These are phyloP conservation scores for Syngnathoides biaculeatus DNA, from an alignment of 2,113 vertebrate genomes.

Conservation along the genomic window DNA sequence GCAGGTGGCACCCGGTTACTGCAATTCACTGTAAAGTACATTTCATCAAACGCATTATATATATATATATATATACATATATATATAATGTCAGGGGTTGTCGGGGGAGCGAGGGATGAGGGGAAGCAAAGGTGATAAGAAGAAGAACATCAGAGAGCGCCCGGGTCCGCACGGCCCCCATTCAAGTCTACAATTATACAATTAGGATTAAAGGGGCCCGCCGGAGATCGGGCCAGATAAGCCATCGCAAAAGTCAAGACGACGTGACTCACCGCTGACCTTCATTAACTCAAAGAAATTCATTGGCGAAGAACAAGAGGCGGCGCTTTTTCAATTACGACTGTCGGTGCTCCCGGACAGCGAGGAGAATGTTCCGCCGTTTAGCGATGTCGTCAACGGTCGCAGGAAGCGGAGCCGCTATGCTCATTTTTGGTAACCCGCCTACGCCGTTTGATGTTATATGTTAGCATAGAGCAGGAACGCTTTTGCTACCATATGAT, in stretches of 20 bases:
- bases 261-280: conserved; percentile 77
- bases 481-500: too few relatives aligned
- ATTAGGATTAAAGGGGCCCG: conserved; percentile 81
- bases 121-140: conserved; percentile 68
- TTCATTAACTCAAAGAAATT: conserved; percentile 77
- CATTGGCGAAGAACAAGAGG: conserved; percentile 43
- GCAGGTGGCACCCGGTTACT: neutral
- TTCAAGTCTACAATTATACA: conserved; percentile 82
- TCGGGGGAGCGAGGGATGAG: neutral
- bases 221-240: conserved; percentile 77
- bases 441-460: too few relatives aligned
- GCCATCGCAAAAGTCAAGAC: conserved; percentile 74
- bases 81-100: neutral
- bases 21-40: neutral
- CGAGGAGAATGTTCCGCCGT: too few relatives aligned
- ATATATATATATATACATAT: too few relatives aligned
- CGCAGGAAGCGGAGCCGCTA: too few relatives aligned
- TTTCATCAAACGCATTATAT: neutral
- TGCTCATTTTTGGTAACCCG: too few relatives aligned
- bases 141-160: conserved; percentile 54
- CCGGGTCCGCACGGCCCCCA: conserved; percentile 54
- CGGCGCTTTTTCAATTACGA: neutral
- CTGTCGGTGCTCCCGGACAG: too few relatives aligned
- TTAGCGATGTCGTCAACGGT: too few relatives aligned
- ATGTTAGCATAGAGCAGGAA: too few relatives aligned